Percentiles rank a stretch among this genome's conserved stretches.
These are phyloP conservation scores for Cisticola juncidis DNA, from an alignment of 2,113 vertebrate species.

Conservation along the genomic window DNA sequence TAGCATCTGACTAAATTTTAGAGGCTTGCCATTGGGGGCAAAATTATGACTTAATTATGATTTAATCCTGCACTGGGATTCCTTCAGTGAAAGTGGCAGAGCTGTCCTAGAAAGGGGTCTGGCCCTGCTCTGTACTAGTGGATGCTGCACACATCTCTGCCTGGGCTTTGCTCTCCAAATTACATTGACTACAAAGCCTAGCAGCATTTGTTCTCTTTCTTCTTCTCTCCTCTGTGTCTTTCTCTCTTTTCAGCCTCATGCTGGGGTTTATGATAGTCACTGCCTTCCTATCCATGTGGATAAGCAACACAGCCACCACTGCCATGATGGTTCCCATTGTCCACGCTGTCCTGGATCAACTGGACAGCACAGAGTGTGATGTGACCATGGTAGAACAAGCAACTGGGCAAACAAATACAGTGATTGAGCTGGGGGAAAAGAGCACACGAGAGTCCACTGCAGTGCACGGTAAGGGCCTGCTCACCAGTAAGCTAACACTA, in stretches of 20 bases:
- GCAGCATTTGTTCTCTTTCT: neutral
- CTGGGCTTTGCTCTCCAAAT: neutral
- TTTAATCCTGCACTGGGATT: neutral
- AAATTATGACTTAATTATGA: neutral
- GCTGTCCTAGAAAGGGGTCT: neutral
- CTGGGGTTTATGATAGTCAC: slow-evolving; percentile 94
- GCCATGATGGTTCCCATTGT: slow-evolving; percentile 98
- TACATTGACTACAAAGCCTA: neutral
- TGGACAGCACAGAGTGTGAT: slow-evolving; percentile 71
- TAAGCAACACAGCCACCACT: slow-evolving; percentile 96
- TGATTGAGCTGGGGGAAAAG: slow-evolving; percentile 60
- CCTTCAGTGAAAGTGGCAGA: neutral
- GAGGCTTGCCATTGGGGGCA: neutral
- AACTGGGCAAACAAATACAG: neutral
- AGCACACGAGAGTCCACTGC: neutral
- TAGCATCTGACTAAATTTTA: neutral
- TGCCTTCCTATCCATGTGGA: slow-evolving; percentile 98
- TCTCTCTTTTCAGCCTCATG: slow-evolving; percentile 83
- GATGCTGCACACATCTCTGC: neutral
- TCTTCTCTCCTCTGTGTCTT: neutral
- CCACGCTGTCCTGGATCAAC: slow-evolving; percentile 88
- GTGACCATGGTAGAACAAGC: neutral
- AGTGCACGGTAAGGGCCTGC: slow-evolving; percentile 12
- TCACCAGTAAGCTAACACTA: neutral
- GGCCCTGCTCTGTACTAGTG: neutral